Conservation (phyloP, 2,888 invertebrate genomes). For the Nephrocerus scutellatus region DNA sequence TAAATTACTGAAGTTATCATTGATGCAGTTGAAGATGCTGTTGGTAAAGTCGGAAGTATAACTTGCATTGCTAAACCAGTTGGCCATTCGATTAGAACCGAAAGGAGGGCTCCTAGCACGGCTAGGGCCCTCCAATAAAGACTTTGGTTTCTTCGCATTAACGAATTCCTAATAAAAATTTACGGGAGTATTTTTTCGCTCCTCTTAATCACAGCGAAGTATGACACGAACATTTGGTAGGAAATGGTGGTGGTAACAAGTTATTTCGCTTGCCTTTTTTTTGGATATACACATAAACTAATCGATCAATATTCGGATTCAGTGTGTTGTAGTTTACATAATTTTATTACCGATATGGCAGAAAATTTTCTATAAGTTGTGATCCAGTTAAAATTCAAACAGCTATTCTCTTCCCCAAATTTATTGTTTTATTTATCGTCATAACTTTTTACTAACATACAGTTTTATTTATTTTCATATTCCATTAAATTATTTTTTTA, state of each 20-base stretch:
- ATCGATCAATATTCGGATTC: no score
- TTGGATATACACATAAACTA: neutral
- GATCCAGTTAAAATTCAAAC: no score
- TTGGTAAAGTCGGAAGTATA: constrained; percentile 15
- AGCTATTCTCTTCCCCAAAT: no score
- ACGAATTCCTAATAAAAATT: constrained; percentile 30
- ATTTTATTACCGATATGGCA: no score
- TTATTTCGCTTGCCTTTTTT: neutral
- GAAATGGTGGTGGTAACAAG: neutral
- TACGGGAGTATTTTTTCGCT: constrained; percentile 21
- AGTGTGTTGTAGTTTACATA: no score
- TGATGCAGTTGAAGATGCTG: neutral
- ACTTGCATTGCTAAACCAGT: constrained; percentile 43
- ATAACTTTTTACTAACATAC: no score
- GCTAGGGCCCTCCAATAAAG: constrained; percentile 49
- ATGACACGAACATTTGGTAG: no score
- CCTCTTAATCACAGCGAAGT: constrained; percentile 19
- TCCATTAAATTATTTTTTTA: no score
- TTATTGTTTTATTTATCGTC: no score
- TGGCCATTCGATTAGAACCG: constrained; percentile 43
- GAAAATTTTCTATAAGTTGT: no score
- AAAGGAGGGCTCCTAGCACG: constrained; percentile 48
- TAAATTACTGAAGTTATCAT: neutral
- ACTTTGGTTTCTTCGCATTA: constrained; percentile 46
- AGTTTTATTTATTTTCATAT: no score